Base-by-base conservation (phyloP, 92 coral and sea anemone species). In the Siderastrea radians region DNA sequence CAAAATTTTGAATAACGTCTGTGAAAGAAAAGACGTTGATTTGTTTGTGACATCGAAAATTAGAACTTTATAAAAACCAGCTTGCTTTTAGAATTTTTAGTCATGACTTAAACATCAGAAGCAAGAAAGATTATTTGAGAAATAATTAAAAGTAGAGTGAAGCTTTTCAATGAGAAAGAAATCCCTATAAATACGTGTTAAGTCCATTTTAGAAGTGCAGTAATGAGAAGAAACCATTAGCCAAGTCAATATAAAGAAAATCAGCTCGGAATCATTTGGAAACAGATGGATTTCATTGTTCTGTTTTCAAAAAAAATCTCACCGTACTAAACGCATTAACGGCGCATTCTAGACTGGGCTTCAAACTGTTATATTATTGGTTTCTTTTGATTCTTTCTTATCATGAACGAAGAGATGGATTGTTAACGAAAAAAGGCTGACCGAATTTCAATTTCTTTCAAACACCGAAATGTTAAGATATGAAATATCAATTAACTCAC, bases 241-340 rank as follows among this genome's bases (percentile, higher is more conserved):
- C 19, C 84, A 13, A 12, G 75, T 50, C 48, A 80, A 67, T 44
- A 80, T 3, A 80, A 80, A 51, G 61, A 10, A 80, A 67, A 14
- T 45, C 11, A 80, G 49, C 72, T 51, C 61, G 9, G 48, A 68
- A 65, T 65, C 19, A 66, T 43, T 43, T 66, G 58, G 74, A 4
- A 67, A 67, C 84, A 80, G 60, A 67, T 80, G 84, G 63, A n/a
- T 5, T 43, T 16, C 52, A 80, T 80, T 80, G 84, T 80, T 80
- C 6, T 10, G 14, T 47, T 52, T 80, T 26, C 10, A 6, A 51
- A 38, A 26, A 66, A 80, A 54, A 15, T 80, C 75, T 6, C 84
- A 80, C 62, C 57, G 16, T 45, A 11, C 46, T 67, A 7, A 26
- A 43, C 3, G 51, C 26, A 51, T 80, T 66, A 52, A 50, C 66